These are phyloP conservation scores for Agonopterix subpropinquella DNA, from an alignment of 2,888 invertebrate genomes.

Conservation along the genomic window DNA sequence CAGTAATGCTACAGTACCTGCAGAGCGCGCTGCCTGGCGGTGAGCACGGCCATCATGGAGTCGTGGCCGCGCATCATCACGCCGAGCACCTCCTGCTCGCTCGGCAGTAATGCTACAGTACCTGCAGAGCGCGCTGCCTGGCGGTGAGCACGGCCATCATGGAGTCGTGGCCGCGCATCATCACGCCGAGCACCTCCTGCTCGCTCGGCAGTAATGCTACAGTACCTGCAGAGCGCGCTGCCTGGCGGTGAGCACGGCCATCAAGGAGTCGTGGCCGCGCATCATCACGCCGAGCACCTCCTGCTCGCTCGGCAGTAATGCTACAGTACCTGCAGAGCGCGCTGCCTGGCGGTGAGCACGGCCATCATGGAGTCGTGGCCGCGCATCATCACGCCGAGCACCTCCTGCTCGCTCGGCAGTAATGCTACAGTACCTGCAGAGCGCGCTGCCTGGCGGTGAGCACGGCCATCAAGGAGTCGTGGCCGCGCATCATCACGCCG, in stretches of 20 bases:
- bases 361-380: slow-evolving; percentile 89
- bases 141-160: slow-evolving; percentile 86
- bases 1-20: no score
- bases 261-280: slow-evolving; percentile 88
- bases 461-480: slow-evolving; percentile 88
- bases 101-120: no score
- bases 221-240: slow-evolving; percentile 82
- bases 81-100: slow-evolving; percentile 87
- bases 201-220: no score
- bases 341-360: slow-evolving; percentile 82
- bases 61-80: slow-evolving; percentile 87
- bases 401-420: slow-evolving; percentile 89
- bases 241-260: slow-evolving; percentile 83
- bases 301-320: slow-evolving; percentile 87
- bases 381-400: slow-evolving; percentile 83
- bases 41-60: slow-evolving; percentile 86
- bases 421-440: no score
- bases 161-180: slow-evolving; percentile 87
- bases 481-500: slow-evolving; percentile 84
- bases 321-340: no score
- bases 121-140: slow-evolving; percentile 81
- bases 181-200: slow-evolving; percentile 84
- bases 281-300: slow-evolving; percentile 85
- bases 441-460: slow-evolving; percentile 82
- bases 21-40: slow-evolving; percentile 81